Percentiles rank a stretch among this genome's conserved stretches.
phyloP scores from a whole-genome alignment of 2,888 invertebrate genomes.

The Lasiommata megera region DNA sequence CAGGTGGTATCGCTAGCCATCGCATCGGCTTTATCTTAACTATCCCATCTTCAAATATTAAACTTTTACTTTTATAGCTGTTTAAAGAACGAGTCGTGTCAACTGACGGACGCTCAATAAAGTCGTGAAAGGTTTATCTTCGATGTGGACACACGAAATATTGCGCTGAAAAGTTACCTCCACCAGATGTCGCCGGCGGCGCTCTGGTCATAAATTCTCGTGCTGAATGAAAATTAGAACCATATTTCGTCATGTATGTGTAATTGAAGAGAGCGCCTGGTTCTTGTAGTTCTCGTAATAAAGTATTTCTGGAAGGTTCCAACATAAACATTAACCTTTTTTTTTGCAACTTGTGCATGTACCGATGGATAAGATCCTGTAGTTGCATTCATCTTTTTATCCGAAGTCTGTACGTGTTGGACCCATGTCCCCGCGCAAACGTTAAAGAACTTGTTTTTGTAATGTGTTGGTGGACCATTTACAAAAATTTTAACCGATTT shows the following conservation, averaged over 20 bases:
- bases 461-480: no score
- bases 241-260: conserved; percentile 1
- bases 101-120: conserved; percentile 51
- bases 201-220: conserved; percentile 9
- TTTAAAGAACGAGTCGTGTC: conserved; percentile 71
- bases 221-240: conserved; percentile 2
- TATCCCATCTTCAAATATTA: conserved; percentile 71
- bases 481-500: no score
- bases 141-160: conserved; percentile 16
- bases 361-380: no score
- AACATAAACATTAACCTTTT: no score
- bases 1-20: conserved; percentile 70
- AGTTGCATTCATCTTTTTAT: no score
- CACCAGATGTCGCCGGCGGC: conserved; percentile 12
- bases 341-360: no score
- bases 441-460: no score
- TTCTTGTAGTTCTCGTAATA: neutral
- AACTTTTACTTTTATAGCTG: conserved; percentile 75
- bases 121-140: conserved; percentile 30
- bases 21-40: conserved; percentile 66
- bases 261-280: neutral
- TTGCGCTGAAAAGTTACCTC: conserved; percentile 15
- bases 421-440: no score
- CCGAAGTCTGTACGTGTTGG: no score
- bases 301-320: no score